phyloP scores from a whole-genome alignment of 2,797 vertebrate genomes.

The Ctenopoma kingsleyae region DNA sequence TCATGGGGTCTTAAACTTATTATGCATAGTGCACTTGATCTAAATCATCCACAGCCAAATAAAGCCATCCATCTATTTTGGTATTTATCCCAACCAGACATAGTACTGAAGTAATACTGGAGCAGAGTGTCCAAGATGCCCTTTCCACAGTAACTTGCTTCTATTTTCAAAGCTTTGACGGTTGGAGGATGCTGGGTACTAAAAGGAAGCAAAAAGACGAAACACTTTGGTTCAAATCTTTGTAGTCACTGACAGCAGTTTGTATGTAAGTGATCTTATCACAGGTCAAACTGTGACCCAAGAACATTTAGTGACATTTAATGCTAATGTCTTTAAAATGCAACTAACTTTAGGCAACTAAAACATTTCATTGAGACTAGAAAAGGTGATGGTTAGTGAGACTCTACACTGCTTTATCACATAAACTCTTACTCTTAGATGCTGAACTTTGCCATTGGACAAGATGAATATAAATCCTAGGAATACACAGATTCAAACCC shows the following conservation, averaged over 20 bases:
- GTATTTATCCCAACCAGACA: neutral
- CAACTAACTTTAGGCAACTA: too few species aligned
- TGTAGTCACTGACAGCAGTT: too few species aligned
- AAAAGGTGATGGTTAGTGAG: neutral
- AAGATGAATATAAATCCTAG: too few species aligned
- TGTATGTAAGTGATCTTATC: too few species aligned
- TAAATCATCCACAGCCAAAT: slow-evolving; percentile 25
- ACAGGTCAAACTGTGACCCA: too few species aligned
- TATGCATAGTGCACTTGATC: slow-evolving; percentile 34
- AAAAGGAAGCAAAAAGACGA: neutral
- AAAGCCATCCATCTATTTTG: slow-evolving; percentile 19
- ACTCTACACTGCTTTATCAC: neutral
- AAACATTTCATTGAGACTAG: neutral
- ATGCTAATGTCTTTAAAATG: too few species aligned
- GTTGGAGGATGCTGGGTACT: too few species aligned
- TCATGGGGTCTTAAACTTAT: slow-evolving; percentile 26
- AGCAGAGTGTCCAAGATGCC: neutral
- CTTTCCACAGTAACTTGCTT: neutral
- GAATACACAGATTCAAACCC: too few species aligned
- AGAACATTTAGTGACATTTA: neutral
- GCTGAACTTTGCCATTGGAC: neutral
- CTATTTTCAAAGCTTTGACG: neutral
- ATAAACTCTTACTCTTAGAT: neutral
- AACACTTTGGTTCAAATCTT: too few species aligned
- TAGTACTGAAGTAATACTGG: slow-evolving; percentile 8